phyloP scores from a whole-genome alignment of 2,888 invertebrate species.

The Morpho helenor region DNA sequence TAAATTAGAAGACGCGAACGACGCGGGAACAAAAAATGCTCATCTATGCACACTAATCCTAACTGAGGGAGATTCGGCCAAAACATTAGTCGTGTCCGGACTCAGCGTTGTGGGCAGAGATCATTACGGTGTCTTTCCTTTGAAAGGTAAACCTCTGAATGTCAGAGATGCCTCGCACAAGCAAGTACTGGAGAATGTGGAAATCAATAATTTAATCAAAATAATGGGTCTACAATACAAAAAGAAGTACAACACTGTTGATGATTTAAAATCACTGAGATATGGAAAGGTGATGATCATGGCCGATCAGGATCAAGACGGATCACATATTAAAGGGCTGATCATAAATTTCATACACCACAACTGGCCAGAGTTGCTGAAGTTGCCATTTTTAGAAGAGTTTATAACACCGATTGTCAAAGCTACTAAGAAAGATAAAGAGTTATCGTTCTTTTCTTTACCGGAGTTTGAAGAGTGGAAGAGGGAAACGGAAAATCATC shows the following conservation, averaged over 20 bases:
- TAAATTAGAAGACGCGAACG: constrained; percentile 98
- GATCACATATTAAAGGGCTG: constrained; percentile 99
- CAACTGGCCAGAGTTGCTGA: constrained; percentile 97
- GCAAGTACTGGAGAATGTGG: constrained; percentile 97
- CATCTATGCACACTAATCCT: constrained; percentile 96
- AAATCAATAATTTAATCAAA: constrained; percentile 97
- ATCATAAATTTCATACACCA: constrained; percentile 99
- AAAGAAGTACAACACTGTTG: constrained; percentile 91
- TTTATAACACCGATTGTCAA: constrained; percentile 99
- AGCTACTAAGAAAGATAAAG: constrained; percentile 91
- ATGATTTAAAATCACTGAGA: constrained; percentile 93
- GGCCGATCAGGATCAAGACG: constrained; percentile 99
- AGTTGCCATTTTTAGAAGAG: constrained; percentile 95
- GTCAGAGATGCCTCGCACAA: constrained; percentile 98
- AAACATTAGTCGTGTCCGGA: constrained; percentile 97
- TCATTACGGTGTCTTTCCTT: constrained; percentile 97
- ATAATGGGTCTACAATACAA: constrained; percentile 98
- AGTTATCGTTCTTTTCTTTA: constrained; percentile 94
- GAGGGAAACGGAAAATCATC: constrained; percentile 90
- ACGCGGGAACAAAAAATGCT: constrained; percentile 94
- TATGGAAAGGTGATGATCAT: constrained; percentile 99
- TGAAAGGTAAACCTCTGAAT: constrained; percentile 97
- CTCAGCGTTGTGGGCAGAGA: constrained; percentile 96
- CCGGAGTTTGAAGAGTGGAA: constrained; percentile 99
- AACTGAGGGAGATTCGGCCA: constrained; percentile 99